Evolutionary conservation across 2,888 invertebrate species (phyloP), one percentile per base, ranked within the genome.

Genomic region (Dryocosmus kuriphilus): DNA sequence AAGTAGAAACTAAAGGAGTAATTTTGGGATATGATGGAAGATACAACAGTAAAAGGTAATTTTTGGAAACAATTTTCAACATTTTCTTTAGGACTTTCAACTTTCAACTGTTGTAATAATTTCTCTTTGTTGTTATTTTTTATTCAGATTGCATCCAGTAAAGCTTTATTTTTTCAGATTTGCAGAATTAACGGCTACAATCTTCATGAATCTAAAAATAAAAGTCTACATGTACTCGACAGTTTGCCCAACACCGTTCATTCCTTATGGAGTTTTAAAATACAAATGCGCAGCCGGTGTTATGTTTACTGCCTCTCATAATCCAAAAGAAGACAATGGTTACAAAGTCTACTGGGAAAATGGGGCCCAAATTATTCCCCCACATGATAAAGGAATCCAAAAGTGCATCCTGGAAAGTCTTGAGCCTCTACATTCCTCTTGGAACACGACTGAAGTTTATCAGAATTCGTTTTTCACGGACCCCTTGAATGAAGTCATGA

Each of bases 301-400:
- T 7, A 98, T 98, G 97, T 95, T 98, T 7, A 99, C 98, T 0
- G 98, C 98, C 0, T 98, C 98, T 0, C 98, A 98, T 89, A 98
- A 98, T 92, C 98, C 98, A 0, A 98, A 97, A 90, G 95, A 98
- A 38, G 98, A 99, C 89, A 98, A 98, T 90, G 98, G 98, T 1
- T 99, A 99, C 89, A 99, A 99, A 93, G 98, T 98, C 8, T 99
- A 99, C 91, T 98, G 98, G 96, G 93, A 94, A 11, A 99, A 99
- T 92, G 98, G 98, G 0, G 96, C 98, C 9, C 99, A 99, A 94
- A 98, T 99, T 81, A 96, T 98, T 80, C 92, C 97, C 0, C 99
- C 99, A 0, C 96, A 96, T 83, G 99, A 99, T 90, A 95, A 95
- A 86, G 94, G 94, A 62, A 98, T 99, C 80, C 95, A 98, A 85